Evolutionary conservation across 2,888 invertebrate species (phyloP).

Genomic region (Phengaris arion): DNA sequence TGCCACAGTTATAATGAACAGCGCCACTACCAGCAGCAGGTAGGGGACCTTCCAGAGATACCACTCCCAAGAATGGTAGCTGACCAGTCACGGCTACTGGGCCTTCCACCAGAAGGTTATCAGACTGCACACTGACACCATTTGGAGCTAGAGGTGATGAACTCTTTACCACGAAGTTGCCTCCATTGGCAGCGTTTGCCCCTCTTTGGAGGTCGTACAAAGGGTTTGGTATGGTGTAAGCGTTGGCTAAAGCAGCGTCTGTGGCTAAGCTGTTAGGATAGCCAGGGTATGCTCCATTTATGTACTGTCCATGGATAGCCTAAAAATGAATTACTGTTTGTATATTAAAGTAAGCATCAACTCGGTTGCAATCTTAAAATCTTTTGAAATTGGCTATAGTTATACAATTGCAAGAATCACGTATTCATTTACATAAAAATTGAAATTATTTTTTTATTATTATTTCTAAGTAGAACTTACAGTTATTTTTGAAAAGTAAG

Average conservation of each 20-base stretch:
- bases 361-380: too few relatives aligned
- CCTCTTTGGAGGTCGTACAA: not conserved
- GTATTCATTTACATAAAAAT: too few relatives aligned
- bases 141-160: constrained; percentile 47
- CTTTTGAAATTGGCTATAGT: too few relatives aligned
- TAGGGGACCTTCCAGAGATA: constrained; percentile 46
- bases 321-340: not conserved
- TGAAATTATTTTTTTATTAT: too few relatives aligned
- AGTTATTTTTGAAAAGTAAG: too few relatives aligned
- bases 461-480: too few relatives aligned
- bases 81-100: constrained; percentile 44
- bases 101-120: constrained; percentile 48
- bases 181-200: constrained; percentile 28
- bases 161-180: constrained; percentile 39
- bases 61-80: constrained; percentile 45
- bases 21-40: constrained; percentile 47
- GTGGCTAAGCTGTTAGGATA: not conserved
- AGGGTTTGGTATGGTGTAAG: constrained; percentile 16
- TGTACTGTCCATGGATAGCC: constrained; percentile 22
- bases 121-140: constrained; percentile 47
- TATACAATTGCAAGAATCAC: too few relatives aligned
- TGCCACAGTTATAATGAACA: constrained; percentile 41
- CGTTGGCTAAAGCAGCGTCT: constrained; percentile 11
- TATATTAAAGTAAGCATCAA: too few relatives aligned
- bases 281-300: not conserved